Evolutionary conservation across 2,888 invertebrate genomes (phyloP).

Genomic region (Sicus ferrugineus): DNA sequence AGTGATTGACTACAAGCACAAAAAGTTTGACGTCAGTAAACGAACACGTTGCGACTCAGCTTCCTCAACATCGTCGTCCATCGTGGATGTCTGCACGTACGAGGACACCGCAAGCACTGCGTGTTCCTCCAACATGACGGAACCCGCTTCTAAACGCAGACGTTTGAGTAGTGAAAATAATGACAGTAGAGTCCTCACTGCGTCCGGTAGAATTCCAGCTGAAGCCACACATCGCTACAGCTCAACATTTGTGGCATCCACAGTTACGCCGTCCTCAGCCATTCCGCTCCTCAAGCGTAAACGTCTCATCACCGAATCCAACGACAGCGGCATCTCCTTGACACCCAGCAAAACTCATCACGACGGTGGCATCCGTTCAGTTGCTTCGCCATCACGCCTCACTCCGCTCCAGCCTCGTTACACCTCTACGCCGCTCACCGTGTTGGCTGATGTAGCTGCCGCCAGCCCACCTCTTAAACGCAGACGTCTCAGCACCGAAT

Average conservation of each 20-base stretch:
- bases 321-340: conserved; percentile 25
- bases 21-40: conserved; percentile 50
- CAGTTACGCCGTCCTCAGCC: background rate
- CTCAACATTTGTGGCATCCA: background rate
- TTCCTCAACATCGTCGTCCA: background rate
- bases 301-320: background rate
- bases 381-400: background rate
- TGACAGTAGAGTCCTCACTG: conserved; percentile 18
- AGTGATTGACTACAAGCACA: conserved; percentile 49
- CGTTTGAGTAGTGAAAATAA: background rate
- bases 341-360: background rate
- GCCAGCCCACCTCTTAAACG: conserved; percentile 35
- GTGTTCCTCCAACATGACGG: background rate
- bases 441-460: conserved; percentile 16
- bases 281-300: conserved; percentile 9
- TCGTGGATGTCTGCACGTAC: background rate
- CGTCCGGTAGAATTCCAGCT: no score
- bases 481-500: background rate
- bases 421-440: conserved; percentile 35
- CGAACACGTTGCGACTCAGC: conserved; percentile 14
- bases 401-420: background rate
- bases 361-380: background rate
- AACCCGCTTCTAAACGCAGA: background rate
- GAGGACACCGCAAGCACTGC: background rate
- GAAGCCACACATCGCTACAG: background rate